Conservation (phyloP, 35 echinoderm and acorn worm species). For the Patiria miniata region DNA sequence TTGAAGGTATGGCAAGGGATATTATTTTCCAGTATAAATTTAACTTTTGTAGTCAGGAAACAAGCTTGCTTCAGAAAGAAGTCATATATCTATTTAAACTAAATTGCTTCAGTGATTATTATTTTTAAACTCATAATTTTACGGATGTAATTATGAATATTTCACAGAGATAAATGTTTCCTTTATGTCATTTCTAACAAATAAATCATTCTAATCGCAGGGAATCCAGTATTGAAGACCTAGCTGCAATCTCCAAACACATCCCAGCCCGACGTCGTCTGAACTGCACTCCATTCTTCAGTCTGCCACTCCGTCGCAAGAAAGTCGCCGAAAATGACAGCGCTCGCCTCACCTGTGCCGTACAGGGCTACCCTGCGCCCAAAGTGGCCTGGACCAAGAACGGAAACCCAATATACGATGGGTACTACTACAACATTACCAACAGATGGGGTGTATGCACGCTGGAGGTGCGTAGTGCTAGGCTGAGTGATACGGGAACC, state of each 20-base stretch:
- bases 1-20: too few species aligned
- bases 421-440: constrained; percentile 64
- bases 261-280: background rate
- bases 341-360: constrained; percentile 80
- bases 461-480: constrained; percentile 66
- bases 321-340: constrained; percentile 65
- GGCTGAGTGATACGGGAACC: constrained; percentile 77
- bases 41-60: too few species aligned
- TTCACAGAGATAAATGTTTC: background rate
- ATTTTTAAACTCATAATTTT: too few species aligned
- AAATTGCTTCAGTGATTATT: too few species aligned
- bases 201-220: constrained; percentile 32
- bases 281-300: constrained; percentile 81
- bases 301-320: constrained; percentile 90
- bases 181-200: background rate
- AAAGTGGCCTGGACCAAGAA: constrained; percentile 86
- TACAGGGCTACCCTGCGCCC: constrained; percentile 81
- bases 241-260: background rate
- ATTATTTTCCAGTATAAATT: too few species aligned
- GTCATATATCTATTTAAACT: too few species aligned
- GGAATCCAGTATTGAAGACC: constrained; percentile 77
- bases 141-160: too few species aligned
- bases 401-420: constrained; percentile 52
- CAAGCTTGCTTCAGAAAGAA: too few species aligned
- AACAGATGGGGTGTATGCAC: constrained; percentile 76